Evolutionary conservation across 1,140 invertebrate species (phyloP), one percentile per base, ranked within the genome.

Genomic region (Apolygus lucorum): DNA sequence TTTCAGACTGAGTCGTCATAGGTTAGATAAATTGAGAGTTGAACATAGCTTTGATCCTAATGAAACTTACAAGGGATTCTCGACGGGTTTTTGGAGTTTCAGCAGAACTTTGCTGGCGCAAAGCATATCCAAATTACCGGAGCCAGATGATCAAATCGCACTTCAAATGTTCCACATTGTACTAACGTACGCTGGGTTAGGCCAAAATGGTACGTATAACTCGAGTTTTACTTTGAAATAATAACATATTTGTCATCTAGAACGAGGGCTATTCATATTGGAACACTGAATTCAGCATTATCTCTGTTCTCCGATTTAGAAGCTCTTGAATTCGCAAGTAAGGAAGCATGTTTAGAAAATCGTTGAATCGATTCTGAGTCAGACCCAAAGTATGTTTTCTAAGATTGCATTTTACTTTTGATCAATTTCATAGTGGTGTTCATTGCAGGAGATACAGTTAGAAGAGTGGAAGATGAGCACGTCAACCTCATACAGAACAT

Each of bases 61-160:
- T 17, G 92, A 94, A 80, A 89, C 86, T 17, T 95, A 94, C 77
- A 93, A 93, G 80, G 89, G 90, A 59, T 95, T 92, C 79, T 86
- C 89, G 11, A 88, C 90, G 70, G 84, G 84, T 1, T 96, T 90
- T 81, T 98, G 95, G 95, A 89, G 92, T 1, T 97, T 93, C 77
- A 92, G 88, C 76, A 88, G 90, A 76, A 85, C 86, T 76, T 84
- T 84, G 21, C 79, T 96, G 59, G 84, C 87, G 4, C 92, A 95
- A 77, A 90, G 90, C 74, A 82, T 97, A 17, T 90, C 88, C 59
- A 87, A 89, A 73, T 82, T 96, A 59, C 85, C 88, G n/a, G 92
- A 96, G 76, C 84, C 87, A 2, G 91, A 95, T 73, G 94, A 97
- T 78, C 88, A 91, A 73, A 82, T 88, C 17, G 89, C 92, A 72